Conservation (phyloP, 2,888 invertebrate genomes). For the Drosophila hawaiiensis region DNA sequence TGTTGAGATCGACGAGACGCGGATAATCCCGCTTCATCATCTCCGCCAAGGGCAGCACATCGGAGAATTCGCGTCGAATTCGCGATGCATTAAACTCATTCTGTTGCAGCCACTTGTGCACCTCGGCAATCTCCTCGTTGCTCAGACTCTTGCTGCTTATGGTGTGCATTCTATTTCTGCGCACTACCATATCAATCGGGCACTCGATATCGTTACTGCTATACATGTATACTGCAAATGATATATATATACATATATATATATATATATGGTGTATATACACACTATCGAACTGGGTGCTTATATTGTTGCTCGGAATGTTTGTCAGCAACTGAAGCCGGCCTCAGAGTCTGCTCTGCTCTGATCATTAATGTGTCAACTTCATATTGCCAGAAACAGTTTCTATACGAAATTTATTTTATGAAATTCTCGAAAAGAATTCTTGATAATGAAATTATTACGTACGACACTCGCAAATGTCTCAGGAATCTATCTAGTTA, state of each 20-base stretch:
- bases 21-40: constrained; percentile 90
- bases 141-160: constrained; percentile 46
- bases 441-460: background rate
- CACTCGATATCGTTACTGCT: background rate
- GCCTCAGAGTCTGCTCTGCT: constrained; percentile 23
- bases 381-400: background rate
- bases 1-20: constrained; percentile 91
- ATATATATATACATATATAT: background rate
- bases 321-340: background rate
- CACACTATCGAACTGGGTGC: background rate
- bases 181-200: background rate
- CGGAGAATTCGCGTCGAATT: constrained; percentile 91
- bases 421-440: background rate
- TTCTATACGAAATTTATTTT: background rate
- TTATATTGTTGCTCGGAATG: background rate
- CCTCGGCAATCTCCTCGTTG: constrained; percentile 56
- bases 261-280: background rate
- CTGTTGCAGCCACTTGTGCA: constrained; percentile 63
- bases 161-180: constrained; percentile 49
- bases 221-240: background rate
- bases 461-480: background rate
- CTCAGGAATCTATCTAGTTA: background rate
- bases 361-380: background rate
- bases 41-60: constrained; percentile 89
- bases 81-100: constrained; percentile 45